Conservation (phyloP, 1,140 invertebrate species). For the Drosophila micromelanica region DNA sequence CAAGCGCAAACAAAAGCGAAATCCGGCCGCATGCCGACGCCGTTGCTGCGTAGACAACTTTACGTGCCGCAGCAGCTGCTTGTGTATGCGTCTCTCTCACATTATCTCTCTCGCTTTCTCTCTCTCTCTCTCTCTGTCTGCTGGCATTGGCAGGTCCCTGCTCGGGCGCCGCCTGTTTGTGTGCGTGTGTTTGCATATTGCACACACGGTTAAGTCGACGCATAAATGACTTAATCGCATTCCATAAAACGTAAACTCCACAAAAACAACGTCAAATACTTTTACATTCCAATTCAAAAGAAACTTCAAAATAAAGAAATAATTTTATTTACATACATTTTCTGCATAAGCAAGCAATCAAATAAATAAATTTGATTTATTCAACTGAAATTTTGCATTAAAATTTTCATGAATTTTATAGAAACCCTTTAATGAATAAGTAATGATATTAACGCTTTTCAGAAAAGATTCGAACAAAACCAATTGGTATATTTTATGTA, state of each 20-base stretch:
- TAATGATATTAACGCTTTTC: too few species aligned
- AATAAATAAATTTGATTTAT: too few species aligned
- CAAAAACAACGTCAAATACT: neutral
- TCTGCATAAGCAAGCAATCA: too few species aligned
- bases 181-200: slow-evolving; percentile 43
- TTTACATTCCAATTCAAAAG: too few species aligned
- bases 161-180: slow-evolving; percentile 18
- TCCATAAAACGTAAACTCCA: slow-evolving; percentile 27
- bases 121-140: slow-evolving; percentile 37
- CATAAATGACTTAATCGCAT: slow-evolving; percentile 67
- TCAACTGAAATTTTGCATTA: too few species aligned
- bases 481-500: too few species aligned
- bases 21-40: slow-evolving; percentile 30
- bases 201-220: slow-evolving; percentile 48
- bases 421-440: too few species aligned
- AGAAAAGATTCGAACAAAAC: too few species aligned
- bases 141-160: slow-evolving; percentile 54
- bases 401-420: too few species aligned
- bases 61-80: slow-evolving; percentile 62
- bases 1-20: slow-evolving; percentile 59
- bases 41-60: slow-evolving; percentile 74
- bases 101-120: slow-evolving; percentile 3
- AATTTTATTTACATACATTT: too few species aligned
- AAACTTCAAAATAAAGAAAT: too few species aligned
- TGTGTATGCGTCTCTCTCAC: slow-evolving; percentile 8